Evolutionary conservation across 2,113 vertebrate species (phyloP).

Genomic region (Phycodurus eques): DNA sequence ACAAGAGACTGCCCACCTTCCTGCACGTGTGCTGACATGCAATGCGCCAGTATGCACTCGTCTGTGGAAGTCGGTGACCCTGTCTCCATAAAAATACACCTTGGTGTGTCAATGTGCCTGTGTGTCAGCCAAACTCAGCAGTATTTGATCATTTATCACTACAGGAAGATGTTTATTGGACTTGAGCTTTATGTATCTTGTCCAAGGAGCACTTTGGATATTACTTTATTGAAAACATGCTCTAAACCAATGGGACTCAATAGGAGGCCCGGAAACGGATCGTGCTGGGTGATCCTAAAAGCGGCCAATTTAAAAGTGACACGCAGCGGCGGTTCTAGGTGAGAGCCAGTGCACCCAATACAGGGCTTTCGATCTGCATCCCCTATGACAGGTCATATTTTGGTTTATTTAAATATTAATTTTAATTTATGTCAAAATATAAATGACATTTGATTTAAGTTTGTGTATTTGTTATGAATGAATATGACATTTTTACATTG

Average conservation of each 20-base stretch:
- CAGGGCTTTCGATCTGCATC: too few species aligned
- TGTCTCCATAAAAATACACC: constrained; percentile 33
- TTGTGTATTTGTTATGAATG: too few species aligned
- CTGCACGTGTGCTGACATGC: constrained; percentile 24
- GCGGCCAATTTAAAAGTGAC: too few species aligned
- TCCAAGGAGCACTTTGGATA: not conserved
- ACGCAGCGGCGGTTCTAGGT: too few species aligned
- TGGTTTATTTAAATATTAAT: too few species aligned
- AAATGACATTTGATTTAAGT: too few species aligned
- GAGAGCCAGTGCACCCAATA: too few species aligned
- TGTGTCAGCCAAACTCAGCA: constrained; percentile 17
- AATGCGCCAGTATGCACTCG: constrained; percentile 22
- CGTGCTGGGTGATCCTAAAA: too few species aligned
- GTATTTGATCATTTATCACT: constrained; percentile 35
- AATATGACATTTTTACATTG: too few species aligned
- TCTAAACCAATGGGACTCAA: not conserved
- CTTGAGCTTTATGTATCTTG: constrained; percentile 18
- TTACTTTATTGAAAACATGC: not conserved
- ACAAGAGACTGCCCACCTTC: constrained; percentile 42
- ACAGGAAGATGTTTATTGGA: constrained; percentile 13
- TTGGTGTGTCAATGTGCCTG: constrained; percentile 17
- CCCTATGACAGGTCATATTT: too few species aligned
- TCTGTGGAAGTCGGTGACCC: constrained; percentile 36
- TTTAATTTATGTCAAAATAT: too few species aligned
- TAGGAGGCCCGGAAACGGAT: not conserved